Base-by-base conservation (phyloP, 2,888 invertebrate species). In the Caenorhabditis afra region DNA sequence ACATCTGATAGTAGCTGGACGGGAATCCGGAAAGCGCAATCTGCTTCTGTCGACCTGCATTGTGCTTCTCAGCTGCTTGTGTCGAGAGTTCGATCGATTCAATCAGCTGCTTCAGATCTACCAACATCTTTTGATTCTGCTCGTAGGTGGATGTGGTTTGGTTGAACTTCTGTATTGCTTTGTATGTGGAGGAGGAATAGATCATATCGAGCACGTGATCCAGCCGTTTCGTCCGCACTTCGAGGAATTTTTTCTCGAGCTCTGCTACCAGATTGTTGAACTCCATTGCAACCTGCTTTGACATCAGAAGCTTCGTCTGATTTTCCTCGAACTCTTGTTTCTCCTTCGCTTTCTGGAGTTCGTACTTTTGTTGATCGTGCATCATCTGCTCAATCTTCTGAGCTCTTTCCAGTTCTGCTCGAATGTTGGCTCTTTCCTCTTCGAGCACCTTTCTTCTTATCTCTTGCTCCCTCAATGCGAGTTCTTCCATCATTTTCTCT, bases 341-440 rank as follows among this genome's bases (percentile, higher is more conserved):
- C 35, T 68, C 65, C 12, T n/a, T 29, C 16, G 55, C 66, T 18
- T 65, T 58, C 18, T 70, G 64, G 0, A 52, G 14, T n/a, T 67
- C 35, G 53, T 64, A 77, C 16, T 77, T 55, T 58, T 77, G 44
- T 29, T 77, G 64, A 53, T 70, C 50, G 1, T 52, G 16, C 23
- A 65, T 47, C 58, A 77, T 52, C 45, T 49, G 12, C 22, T 78
- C 78, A 10, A 67, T 41, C 11, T 58, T 55, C 49, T 73, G 66
- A 49, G 67, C 73, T 59, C 45, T 62, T 45, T 68, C 74, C 16
- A 68, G 3, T 41, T 73, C 79, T 4, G 50, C 73, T 35, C 64
- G 62, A 44, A 74, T 50, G 18, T 68, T 73, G 0, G 73, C 73
- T 1, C 74, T 50, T n/a, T 74, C 79, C 23, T 79, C 73, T 23